Evolutionary conservation across 2,888 invertebrate genomes (phyloP), one percentile per base, ranked within the genome.

Genomic region (Agapostemon virescens): DNA sequence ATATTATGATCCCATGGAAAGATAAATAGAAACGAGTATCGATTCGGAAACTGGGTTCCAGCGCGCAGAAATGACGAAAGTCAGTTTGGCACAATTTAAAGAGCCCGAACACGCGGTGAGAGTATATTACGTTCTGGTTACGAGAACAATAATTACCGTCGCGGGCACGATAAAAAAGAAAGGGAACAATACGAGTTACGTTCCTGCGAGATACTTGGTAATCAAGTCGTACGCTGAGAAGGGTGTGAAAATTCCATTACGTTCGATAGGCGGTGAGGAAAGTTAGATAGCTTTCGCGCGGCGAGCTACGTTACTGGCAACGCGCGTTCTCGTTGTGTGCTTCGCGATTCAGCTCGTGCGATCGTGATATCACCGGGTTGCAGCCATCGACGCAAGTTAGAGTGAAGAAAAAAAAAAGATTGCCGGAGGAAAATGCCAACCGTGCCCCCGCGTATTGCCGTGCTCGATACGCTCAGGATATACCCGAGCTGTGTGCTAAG

Each of bases 171-270:
- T 30, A 40, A 74, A 23, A n/a, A 45, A 15, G 69, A 71, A 63
- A 6, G 6, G 30, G 11, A 58, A 79, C 67, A 79, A 67, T 58
- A 66, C 78, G 33, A 36, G 45, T 38, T 26, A 70, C 42, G 23
- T 49, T 68, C 30, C 11, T 33, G 13, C 45, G 49, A 58, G 45
- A 26, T 26, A 64, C 52, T 38, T 63, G 36, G 64, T 42, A 63
- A 63, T 36, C 49, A 15, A 68, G 11, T 20, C 45, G 17, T 63
- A 63, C 30, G 42, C n/a, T 20, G 58, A 17, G 69, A 74, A 79
- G 70, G 74, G 81, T 72, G 76, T 72, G 75, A 81, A 81, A 81
- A 81, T 81, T 81, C 81, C 81, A 80, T 72, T 63, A 20, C 64
- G 11, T 61, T 30, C 45, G 42, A 66, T 13, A 64, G 69, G n/a